Evolutionary conservation across 2,888 invertebrate species (phyloP), one percentile per base, ranked within the genome.

Genomic region (Eutolmus rufibarbis): DNA sequence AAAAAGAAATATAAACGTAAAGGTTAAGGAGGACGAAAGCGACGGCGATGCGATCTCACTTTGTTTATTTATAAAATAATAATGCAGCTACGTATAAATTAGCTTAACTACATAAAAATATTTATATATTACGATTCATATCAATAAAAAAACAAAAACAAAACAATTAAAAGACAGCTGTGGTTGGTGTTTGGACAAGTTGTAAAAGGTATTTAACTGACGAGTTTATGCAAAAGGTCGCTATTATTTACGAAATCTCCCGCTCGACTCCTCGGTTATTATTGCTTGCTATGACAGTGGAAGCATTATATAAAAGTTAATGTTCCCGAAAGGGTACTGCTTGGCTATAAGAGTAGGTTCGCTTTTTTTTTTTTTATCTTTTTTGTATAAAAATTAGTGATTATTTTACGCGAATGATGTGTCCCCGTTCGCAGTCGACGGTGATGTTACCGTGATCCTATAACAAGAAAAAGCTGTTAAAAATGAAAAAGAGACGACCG

Each of bases 371-470:
- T 56, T 8, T 56, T n/a, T 16, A 12, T 57, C 14, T 66, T 37
- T 34, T 46, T 81, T 57, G 82, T 82, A 82, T 37, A 57, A 82
- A 82, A 81, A 51, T 31, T 28, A 43, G 12, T 51, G 37, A 57
- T 57, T 82, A 82, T 37, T 88, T 89, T 90, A 90, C 88, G 90
- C 90, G 89, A 89, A 90, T 74, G 90, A 90, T 87, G 90, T 89
- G 86, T 91, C 90, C 86, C 91, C 91, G 89, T 91, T 91, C 87
- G 88, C 86, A 51, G 87, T 89, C 87, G 87, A 92, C 89, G 92
- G 91, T 90, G 92, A 92, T 90, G 92, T 92, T 90, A 92, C 90
- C 90, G 91, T 93, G 89, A 92, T 91, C 91, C 92, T 93, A 92
- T 89, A 92, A 92, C 90, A 91, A 91, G 91, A 93, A 91, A 91